Base-by-base conservation (phyloP, 2,113 vertebrate species). In the Brachionichthys hirsutus region DNA sequence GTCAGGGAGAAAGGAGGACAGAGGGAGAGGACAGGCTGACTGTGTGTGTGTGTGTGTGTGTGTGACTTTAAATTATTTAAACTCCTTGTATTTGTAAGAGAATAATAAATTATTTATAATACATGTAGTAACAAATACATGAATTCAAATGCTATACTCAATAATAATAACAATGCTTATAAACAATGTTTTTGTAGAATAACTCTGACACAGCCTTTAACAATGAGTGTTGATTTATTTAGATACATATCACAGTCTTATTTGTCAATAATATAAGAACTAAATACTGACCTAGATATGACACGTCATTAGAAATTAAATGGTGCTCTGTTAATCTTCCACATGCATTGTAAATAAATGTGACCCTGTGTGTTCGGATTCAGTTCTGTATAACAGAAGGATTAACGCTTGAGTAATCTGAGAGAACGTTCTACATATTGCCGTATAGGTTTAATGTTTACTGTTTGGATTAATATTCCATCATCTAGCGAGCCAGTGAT, bases 291-390 rank as follows among this genome's bases (percentile, higher is more conserved):
- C 82, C 74, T 54, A 80, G 43, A 85, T 83, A 59, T 57, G 42
- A 72, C 53, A 59, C 47, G 8, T 62, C 51, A 20, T 42, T 73
- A 73, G 67, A 47, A 64, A 80, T 63, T 48, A 63, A 47, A 16
- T 70, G 20, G 1, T 76, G 64, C 82, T 83, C 69, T 70, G 50
- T 77, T 81, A 78, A 82, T 85, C 80, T 73, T 24, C 44, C 24
- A 42, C 47, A 24, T 64, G 63, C 62, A 42, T 16, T 78, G 46
- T 55, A 22, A 30, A 55, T 46, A 4, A 62, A 59, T 34, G 4
- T 19, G 51, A 36, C 34, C 40, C 34, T 73, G 19, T 64, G 66
- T 50, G 18, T 30, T 67, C 18, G 36, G 60, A 67, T 47, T 15
- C 7, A 17, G 62, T 24, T 36, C 14, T 45, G 51, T 56, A 46